phyloP scores from a whole-genome alignment of 2,797 vertebrate genomes.

The Oryzias dopingdopingensis region DNA sequence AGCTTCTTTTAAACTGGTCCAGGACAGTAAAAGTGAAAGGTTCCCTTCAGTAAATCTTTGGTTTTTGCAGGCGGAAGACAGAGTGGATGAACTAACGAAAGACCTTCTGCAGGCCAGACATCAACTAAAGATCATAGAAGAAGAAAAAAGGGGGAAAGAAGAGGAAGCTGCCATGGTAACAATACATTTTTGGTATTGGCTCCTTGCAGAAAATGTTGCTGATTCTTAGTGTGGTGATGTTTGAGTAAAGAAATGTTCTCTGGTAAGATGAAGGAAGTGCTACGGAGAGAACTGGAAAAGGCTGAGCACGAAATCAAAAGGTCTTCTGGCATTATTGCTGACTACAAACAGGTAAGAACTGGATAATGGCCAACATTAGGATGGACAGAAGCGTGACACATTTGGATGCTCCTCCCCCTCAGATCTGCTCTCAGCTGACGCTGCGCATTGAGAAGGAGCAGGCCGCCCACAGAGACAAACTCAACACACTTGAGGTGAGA shows the following conservation, averaged over 20 bases:
- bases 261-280: conserved; percentile 87
- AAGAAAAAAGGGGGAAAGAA: conserved; percentile 83
- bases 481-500: conserved; percentile 84
- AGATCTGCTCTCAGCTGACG: conserved; percentile 94
- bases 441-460: conserved; percentile 86
- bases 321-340: conserved; percentile 86
- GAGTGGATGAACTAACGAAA: conserved; percentile 85
- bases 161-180: conserved; percentile 79
- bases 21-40: no score
- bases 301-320: conserved; percentile 86
- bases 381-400: neutral
- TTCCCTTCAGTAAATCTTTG: neutral
- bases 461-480: conserved; percentile 80
- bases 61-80: conserved; percentile 81
- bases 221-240: neutral
- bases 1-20: no score
- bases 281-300: conserved; percentile 87
- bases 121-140: conserved; percentile 82
- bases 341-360: conserved; percentile 90
- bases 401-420: conserved; percentile 24
- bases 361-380: no score
- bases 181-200: neutral
- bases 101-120: conserved; percentile 85
- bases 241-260: neutral
- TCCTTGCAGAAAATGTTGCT: neutral